Evolutionary conservation across 2,113 vertebrate species (phyloP).

Genomic region (Alligator mississippiensis): DNA sequence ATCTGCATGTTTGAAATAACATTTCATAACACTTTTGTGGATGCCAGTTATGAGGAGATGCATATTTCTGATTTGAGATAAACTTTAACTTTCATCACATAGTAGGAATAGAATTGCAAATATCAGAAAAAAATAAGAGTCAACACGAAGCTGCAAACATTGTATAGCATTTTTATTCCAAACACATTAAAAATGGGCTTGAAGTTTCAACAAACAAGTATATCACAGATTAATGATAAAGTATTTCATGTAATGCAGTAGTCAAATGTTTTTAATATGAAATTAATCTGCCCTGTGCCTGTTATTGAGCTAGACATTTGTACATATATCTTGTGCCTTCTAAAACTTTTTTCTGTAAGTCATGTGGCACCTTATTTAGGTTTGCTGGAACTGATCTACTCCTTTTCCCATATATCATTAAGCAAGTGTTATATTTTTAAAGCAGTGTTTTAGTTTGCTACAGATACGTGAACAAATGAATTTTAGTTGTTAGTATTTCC

Average conservation of each 20-base stretch:
- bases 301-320: neutral
- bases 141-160: neutral
- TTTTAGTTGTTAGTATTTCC: neutral
- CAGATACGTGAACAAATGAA: neutral
- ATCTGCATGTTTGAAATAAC: neutral
- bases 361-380: neutral
- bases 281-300: neutral
- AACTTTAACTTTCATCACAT: neutral
- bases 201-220: neutral
- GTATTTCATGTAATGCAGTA: neutral
- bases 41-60: slow-evolving; percentile 10
- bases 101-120: neutral
- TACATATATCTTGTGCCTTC: neutral
- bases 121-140: neutral
- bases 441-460: neutral
- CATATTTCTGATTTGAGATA: neutral
- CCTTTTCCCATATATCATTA: slow-evolving; percentile 7
- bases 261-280: neutral
- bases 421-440: neutral
- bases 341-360: neutral
- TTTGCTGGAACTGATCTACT: neutral
- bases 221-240: neutral
- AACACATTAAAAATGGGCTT: neutral
- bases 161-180: neutral
- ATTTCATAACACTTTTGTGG: slow-evolving; percentile 9